Evolutionary conservation across 1,140 invertebrate genomes (phyloP).

Genomic region (Sycophaga agraensis): DNA sequence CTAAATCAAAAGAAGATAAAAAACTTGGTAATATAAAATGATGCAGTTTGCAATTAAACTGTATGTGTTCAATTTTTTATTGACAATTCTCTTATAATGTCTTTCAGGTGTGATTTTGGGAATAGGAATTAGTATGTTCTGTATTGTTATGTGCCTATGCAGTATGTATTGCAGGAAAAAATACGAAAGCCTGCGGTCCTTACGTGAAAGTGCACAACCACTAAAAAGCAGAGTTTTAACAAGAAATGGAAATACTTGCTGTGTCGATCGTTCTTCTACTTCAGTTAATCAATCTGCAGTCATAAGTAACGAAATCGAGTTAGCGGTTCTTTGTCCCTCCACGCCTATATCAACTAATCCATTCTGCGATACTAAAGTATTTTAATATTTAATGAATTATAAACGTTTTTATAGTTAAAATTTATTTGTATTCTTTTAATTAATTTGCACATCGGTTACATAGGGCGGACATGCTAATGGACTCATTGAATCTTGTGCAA

Average conservation of each 20-base stretch:
- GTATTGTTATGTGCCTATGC: conserved; percentile 49
- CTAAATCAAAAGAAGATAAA: conserved; percentile 47
- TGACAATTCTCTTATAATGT: too few species aligned
- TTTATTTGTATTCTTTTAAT: background rate
- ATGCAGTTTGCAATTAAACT: too few species aligned
- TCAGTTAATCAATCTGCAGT: conserved; percentile 45
- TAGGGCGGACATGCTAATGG: conserved; percentile 57
- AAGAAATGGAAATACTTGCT: conserved; percentile 49
- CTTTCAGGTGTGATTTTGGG: conserved; percentile 48
- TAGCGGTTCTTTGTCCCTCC: conserved; percentile 48
- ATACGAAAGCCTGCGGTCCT: conserved; percentile 44
- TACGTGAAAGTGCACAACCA: conserved; percentile 43
- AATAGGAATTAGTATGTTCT: conserved; percentile 50
- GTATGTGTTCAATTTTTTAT: too few species aligned
- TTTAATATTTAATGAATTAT: background rate
- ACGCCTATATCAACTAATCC: conserved; percentile 46
- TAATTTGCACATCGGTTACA: background rate
- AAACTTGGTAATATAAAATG: conserved; percentile 53
- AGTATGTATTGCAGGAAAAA: conserved; percentile 52
- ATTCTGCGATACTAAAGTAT: conserved; percentile 46
- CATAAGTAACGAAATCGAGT: conserved; percentile 48
- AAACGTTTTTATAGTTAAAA: too few species aligned
- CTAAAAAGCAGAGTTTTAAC: conserved; percentile 41
- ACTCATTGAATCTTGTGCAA: conserved; percentile 50
- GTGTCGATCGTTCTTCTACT: conserved; percentile 46